Evolutionary conservation across 2,113 vertebrate genomes (phyloP), one percentile per base, ranked within the genome.

Genomic region (Epinephelus cyanopodus): DNA sequence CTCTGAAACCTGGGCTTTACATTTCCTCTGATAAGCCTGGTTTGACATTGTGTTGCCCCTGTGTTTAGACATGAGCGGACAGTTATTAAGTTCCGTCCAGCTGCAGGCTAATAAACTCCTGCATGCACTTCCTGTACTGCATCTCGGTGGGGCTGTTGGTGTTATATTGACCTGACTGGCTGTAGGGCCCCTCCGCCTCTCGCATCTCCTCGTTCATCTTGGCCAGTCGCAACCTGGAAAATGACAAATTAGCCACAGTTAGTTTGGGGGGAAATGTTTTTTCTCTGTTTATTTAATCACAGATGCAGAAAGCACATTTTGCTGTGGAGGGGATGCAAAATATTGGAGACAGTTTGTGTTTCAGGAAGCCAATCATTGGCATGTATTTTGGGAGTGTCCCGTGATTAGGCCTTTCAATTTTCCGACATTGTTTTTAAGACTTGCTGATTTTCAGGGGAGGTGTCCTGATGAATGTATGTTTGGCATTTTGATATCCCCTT

Each of bases 171-270:
- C 98, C 98, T 99, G 98, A 96, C 92, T 97, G 98, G 92, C 96
- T 98, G 93, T 97, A 99, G 72, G 96, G 96, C 71, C 98, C 98
- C 95, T 99, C 98, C 0, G 98, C 97, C 95, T 99, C 98, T 7
- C 98, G 96, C 98, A 99, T 99, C 92, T 99, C 98, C 93, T 99
- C 98, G 50, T 99, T 99, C 98, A 99, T 99, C 95, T 98, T 97
- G 71, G 98, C 98, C 88, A 99, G 93, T 33, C 98, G 97, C 92
- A 99, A 92, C 93, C 98, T 99, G 45, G 27, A 29, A 39, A 45
- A 60, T 63, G 25, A 66, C 5, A 54, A 14, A 53, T 76, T 7
- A 80, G 23, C 5, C 42, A 13, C 5, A 37, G 33, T 7, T 37
- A 37, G 6, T 37, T 5, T 37, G 5, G 33, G 33, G 6, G 33